These are phyloP conservation scores for Drosophila percnosoma DNA, from an alignment of 2,888 invertebrate genomes.

Conservation along the genomic window DNA sequence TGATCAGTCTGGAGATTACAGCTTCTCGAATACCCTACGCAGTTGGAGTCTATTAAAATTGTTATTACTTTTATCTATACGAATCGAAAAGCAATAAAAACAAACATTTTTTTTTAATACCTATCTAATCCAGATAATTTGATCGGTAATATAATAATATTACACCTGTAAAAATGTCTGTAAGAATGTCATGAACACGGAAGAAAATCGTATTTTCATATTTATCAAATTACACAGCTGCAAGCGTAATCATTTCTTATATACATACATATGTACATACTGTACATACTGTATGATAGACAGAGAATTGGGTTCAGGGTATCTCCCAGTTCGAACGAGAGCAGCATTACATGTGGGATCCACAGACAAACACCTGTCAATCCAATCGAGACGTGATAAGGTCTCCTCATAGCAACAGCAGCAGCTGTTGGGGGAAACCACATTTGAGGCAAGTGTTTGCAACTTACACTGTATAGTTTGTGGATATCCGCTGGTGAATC, in stretches of 20 bases:
- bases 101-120: not conserved
- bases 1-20: not conserved
- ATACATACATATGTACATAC: not conserved
- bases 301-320: not conserved
- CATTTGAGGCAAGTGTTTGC: not conserved
- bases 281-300: not conserved
- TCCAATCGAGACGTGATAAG: slow-evolving; percentile 11
- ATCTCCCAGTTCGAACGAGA: not conserved
- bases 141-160: not conserved
- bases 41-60: too few species aligned
- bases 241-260: not conserved
- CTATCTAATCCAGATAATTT: not conserved
- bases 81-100: not conserved
- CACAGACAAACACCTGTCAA: not conserved
- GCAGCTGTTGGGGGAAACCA: slow-evolving; percentile 6
- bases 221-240: not conserved
- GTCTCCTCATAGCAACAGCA: slow-evolving; percentile 16
- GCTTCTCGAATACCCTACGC: not conserved
- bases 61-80: not conserved
- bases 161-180: not conserved
- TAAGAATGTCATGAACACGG: not conserved
- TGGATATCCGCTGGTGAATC: slow-evolving; percentile 10
- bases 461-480: not conserved
- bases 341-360: not conserved
- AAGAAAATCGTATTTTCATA: not conserved